A percentile compares a stretch with the other conserved stretches of the same genome.
phyloP scores from a whole-genome alignment of 1,140 invertebrate genomes.

The Apolygus lucorum region DNA sequence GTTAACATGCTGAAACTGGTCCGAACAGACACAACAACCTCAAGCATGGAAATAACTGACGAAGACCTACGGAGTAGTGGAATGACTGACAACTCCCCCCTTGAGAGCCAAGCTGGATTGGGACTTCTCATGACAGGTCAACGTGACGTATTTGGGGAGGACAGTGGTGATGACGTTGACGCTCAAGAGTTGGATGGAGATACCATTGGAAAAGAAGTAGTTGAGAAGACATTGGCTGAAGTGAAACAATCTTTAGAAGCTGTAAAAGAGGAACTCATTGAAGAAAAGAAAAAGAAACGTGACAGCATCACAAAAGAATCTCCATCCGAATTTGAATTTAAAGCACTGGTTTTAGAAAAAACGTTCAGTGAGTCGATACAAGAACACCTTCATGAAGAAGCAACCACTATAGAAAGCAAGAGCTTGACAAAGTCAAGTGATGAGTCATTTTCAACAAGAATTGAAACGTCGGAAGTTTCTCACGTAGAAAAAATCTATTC shows the following conservation, averaged over 20 bases:
- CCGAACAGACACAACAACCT: conserved; percentile 47
- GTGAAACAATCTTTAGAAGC: conserved; percentile 38
- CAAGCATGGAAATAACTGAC: conserved; percentile 57
- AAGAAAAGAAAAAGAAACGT: conserved; percentile 35
- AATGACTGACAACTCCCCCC: conserved; percentile 53
- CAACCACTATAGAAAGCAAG: not conserved
- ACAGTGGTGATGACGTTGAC: conserved; percentile 7
- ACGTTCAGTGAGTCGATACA: conserved; percentile 34
- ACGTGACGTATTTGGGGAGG: conserved; percentile 22
- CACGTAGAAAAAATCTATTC: too few species aligned
- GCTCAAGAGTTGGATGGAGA: conserved; percentile 9
- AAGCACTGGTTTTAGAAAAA: conserved; percentile 39
- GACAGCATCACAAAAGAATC: conserved; percentile 50
- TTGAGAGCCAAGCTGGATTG: conserved; percentile 49
- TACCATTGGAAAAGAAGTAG: conserved; percentile 25
- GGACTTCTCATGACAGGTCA: conserved; percentile 27
- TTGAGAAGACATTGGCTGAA: conserved; percentile 33
- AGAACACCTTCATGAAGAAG: conserved; percentile 34
- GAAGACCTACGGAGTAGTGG: conserved; percentile 56
- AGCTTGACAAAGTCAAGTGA: too few species aligned
- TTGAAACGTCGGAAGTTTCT: too few species aligned
- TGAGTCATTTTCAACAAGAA: too few species aligned
- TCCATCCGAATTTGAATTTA: conserved; percentile 62
- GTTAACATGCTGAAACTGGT: conserved; percentile 40
- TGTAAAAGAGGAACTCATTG: conserved; percentile 36